phyloP scores from a whole-genome alignment of 2,888 invertebrate genomes.

The Dicranocentrus wangi region DNA sequence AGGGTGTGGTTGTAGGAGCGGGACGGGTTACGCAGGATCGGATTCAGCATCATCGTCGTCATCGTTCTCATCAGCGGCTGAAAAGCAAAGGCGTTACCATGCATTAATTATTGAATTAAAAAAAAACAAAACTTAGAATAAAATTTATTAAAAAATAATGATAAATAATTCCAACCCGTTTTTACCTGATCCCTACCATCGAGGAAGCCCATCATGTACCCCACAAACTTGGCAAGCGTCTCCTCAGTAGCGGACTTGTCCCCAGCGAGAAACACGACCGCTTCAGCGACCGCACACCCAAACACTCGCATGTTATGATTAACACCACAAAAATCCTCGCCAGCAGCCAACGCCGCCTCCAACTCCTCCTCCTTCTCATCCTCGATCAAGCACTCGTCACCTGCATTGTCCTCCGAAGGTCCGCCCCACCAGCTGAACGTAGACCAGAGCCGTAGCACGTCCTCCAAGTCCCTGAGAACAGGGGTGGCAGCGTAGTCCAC shows the following conservation, averaged over 20 bases:
- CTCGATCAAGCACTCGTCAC: neutral
- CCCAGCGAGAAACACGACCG: neutral
- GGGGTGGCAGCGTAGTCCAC: conserved; percentile 1
- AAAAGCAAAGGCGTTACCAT: neutral
- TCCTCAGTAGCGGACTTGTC: neutral
- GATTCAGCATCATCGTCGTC: neutral
- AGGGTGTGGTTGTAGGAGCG: conserved; percentile 15
- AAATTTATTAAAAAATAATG: neutral
- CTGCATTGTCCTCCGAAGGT: neutral
- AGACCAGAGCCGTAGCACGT: neutral
- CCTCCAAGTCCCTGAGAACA: neutral
- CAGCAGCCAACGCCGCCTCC: too few relatives aligned
- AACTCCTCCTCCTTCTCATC: too few relatives aligned
- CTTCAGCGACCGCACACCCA: neutral
- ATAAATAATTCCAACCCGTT: neutral
- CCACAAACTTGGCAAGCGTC: neutral
- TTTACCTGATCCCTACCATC: conserved; percentile 21
- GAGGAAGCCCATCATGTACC: neutral
- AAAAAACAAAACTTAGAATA: neutral
- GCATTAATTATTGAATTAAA: too few relatives aligned
- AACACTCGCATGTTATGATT: neutral
- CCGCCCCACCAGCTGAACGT: conserved; percentile 17
- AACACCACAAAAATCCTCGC: too few relatives aligned
- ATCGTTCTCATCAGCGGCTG: neutral
- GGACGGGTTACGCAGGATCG: neutral